Base-by-base conservation (phyloP, 2,888 invertebrate genomes). In the Teleogryllus oceanicus region DNA sequence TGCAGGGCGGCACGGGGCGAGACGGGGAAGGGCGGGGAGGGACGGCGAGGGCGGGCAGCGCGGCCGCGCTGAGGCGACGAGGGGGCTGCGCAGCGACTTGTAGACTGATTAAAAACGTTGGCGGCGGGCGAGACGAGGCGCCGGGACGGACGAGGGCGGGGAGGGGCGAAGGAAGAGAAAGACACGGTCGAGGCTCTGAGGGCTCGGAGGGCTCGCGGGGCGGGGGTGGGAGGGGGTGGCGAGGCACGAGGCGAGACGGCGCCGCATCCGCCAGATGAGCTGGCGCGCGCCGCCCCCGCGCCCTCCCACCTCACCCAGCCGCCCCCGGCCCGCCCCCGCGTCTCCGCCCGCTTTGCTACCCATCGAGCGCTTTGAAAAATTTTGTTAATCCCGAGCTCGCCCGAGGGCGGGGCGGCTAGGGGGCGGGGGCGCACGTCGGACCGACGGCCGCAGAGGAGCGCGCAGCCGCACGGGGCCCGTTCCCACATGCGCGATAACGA, bases 51-150 rank as follows among this genome's bases (percentile, higher is more conserved):
- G 78, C 74, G 79, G 49, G 21, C n/a, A 18, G 49, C 21, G 80
- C 78, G 77, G 78, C 75, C 11, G 75, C 49, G 50, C 62, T 75
- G 18, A 74, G 16, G 74, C 10, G 76, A 77, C 16, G 51, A 74
- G 79, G 79, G 78, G 76, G 78, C n/a, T 20, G 77, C 75, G 76
- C 50, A 77, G 76, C 20, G 50, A 76, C 77, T 78, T 80, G 80
- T 79, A 79, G 80, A 76, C 81, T 80, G 81, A 80, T 81, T 81
- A 80, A 81, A 82, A 80, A 80, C 81, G 80, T 81, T 81, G 75
- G 20, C 20, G 75, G 75, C 75, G 75, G 75, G 75, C 16, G 50
- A 51, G 24, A 37, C 24, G 24, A 24, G 20, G 49, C n/a, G n/a
- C 49, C 24, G 78, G n/a, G 62, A 50, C 37, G 11, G 78, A 49